A percentile compares a stretch with the other conserved stretches of the same genome.
Evolutionary conservation across 2,797 vertebrate species (phyloP).

Genomic region (Hypotaenidia okinawae): DNA sequence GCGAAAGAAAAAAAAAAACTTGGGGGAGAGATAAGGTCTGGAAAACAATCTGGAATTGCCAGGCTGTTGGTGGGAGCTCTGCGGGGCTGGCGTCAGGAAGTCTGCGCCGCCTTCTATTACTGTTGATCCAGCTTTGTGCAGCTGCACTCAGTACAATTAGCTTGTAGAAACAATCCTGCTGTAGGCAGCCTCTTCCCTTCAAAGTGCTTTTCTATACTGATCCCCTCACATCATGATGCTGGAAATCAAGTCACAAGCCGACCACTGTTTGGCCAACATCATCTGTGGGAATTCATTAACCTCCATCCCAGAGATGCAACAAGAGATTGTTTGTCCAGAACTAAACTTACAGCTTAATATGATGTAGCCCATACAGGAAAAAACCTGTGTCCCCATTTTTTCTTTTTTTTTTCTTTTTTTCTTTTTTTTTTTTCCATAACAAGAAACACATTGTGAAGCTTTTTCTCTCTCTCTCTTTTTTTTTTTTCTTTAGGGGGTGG

Average conservation of each 20-base stretch:
- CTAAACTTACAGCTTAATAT: conserved; percentile 82
- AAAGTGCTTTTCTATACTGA: conserved; percentile 78
- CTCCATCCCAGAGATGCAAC: conserved; percentile 74
- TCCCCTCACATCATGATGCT: conserved; percentile 74
- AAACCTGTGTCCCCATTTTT: conserved; percentile 61
- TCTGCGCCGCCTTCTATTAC: conserved; percentile 83
- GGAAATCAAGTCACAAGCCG: conserved; percentile 74
- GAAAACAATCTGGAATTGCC: conserved; percentile 84
- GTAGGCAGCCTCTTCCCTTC: conserved; percentile 79
- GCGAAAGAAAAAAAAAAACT: conserved; percentile 63
- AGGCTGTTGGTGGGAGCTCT: conserved; percentile 81
- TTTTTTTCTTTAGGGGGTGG: conserved; percentile 4
- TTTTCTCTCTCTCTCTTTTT: background rate
- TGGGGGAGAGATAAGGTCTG: conserved; percentile 80
- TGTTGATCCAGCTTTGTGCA: conserved; percentile 84
- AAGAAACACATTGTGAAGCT: conserved; percentile 76
- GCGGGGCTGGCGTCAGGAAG: conserved; percentile 86
- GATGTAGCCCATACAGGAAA: conserved; percentile 72
- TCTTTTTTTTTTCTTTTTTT: background rate
- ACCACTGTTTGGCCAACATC: conserved; percentile 77
- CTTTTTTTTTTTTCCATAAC: conserved; percentile 38
- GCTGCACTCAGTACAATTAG: conserved; percentile 82
- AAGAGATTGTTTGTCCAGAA: conserved; percentile 79
- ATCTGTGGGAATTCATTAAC: conserved; percentile 81
- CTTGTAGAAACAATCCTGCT: conserved; percentile 81